Conservation (phyloP, 2,888 invertebrate species). For the Rhingia campestris region DNA sequence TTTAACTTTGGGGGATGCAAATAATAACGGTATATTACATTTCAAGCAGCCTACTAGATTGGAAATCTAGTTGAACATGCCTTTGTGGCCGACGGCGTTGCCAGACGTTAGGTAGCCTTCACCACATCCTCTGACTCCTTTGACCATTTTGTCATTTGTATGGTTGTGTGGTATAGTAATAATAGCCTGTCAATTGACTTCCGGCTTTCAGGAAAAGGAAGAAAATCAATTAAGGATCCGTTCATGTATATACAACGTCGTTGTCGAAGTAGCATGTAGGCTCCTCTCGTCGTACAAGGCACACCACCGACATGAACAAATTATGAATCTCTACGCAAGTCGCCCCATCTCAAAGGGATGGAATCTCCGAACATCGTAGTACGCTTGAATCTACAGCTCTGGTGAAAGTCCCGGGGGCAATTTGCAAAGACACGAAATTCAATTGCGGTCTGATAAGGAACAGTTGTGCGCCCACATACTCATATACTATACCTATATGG, state of each 20-base stretch:
- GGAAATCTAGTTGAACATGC: slow-evolving; percentile 49
- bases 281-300: neutral
- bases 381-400: neutral
- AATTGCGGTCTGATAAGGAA: slow-evolving; percentile 57
- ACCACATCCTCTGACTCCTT: slow-evolving; percentile 4
- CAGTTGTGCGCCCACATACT: neutral
- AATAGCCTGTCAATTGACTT: slow-evolving; percentile 70
- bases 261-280: neutral
- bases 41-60: slow-evolving; percentile 58
- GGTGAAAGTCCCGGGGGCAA: slow-evolving; percentile 35
- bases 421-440: slow-evolving; percentile 63
- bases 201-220: slow-evolving; percentile 63
- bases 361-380: neutral
- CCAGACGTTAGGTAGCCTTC: slow-evolving; percentile 6
- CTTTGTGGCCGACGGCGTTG: slow-evolving; percentile 11
- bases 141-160: slow-evolving; percentile 39
- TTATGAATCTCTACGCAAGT: slow-evolving; percentile 39
- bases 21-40: slow-evolving; percentile 68
- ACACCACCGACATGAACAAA: slow-evolving; percentile 9
- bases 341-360: neutral
- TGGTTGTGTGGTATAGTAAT: slow-evolving; percentile 33
- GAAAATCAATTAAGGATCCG: slow-evolving; percentile 71
- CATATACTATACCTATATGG: neutral
- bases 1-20: slow-evolving; percentile 64
- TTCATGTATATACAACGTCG: slow-evolving; percentile 1